These are phyloP conservation scores for Neosalanx taihuensis DNA, from an alignment of 2,797 vertebrate genomes.

Conservation along the genomic window DNA sequence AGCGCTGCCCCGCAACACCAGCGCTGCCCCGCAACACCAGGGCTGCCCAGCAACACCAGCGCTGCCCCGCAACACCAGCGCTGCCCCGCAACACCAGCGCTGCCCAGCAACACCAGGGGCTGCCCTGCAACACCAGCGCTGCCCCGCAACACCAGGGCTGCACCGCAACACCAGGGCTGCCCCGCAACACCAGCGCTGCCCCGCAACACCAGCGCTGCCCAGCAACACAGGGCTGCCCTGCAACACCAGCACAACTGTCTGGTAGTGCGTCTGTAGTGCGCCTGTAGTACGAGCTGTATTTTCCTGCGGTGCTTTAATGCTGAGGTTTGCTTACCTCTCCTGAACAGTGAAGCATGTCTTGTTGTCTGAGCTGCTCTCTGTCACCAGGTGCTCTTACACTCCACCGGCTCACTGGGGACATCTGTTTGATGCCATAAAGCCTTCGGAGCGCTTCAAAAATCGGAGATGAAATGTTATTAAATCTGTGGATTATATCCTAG, in stretches of 20 bases:
- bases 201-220: slow-evolving; percentile 1
- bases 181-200: slow-evolving; percentile 28
- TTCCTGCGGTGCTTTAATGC: not conserved
- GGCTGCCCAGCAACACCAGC: no score
- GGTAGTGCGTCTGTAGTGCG: no score
- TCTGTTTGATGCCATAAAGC: slow-evolving; percentile 70
- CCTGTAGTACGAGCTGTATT: slow-evolving; percentile 6
- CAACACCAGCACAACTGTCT: no score
- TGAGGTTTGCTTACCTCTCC: not conserved
- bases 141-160: slow-evolving; percentile 27
- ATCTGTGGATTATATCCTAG: slow-evolving; percentile 72
- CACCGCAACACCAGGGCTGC: slow-evolving; percentile 10
- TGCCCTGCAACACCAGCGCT: slow-evolving; percentile 23
- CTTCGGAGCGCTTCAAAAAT: slow-evolving; percentile 68
- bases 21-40: slow-evolving; percentile 30
- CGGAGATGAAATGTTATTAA: slow-evolving; percentile 76
- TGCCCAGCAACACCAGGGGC: slow-evolving; percentile 9
- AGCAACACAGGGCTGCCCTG: no score
- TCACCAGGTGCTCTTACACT: slow-evolving; percentile 60
- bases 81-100: slow-evolving; percentile 26
- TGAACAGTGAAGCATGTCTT: not conserved
- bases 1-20: no score
- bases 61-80: not conserved
- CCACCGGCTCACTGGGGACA: slow-evolving; percentile 63
- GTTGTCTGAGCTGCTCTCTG: not conserved